These are phyloP conservation scores for Zaprionus africanus DNA, from an alignment of 1,140 invertebrate genomes.

Conservation along the genomic window DNA sequence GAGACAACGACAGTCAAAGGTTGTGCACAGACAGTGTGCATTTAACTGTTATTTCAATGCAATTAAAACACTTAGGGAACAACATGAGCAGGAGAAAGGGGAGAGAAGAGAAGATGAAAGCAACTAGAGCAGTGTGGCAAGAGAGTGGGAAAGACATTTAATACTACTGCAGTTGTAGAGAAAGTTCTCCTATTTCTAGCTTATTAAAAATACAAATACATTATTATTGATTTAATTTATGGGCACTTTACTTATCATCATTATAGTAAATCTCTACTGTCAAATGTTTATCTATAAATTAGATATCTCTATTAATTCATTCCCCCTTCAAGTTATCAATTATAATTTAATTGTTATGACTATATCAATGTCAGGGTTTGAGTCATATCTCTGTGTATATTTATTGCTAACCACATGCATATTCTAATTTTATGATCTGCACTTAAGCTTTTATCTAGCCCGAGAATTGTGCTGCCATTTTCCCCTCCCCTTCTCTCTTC, in stretches of 20 bases:
- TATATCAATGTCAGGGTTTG: neutral
- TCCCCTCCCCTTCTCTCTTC: neutral
- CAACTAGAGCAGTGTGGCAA: neutral
- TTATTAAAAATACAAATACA: neutral
- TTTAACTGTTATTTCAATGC: constrained; percentile 4
- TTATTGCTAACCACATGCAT: neutral
- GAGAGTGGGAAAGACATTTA: neutral
- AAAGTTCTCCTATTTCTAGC: neutral
- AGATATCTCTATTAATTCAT: neutral
- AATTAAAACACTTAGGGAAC: neutral
- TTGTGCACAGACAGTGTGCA: neutral
- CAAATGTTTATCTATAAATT: neutral
- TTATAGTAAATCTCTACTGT: neutral
- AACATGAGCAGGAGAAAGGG: neutral
- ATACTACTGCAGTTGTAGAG: neutral
- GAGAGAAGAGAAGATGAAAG: too few species aligned
- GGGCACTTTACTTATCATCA: neutral
- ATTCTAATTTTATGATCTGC: constrained; percentile 13
- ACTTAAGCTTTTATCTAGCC: constrained; percentile 5
- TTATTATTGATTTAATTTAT: neutral
- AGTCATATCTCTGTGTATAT: neutral
- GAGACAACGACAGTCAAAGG: neutral
- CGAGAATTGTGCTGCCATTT: neutral
- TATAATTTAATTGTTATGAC: neutral
- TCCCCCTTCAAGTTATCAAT: neutral